These are phyloP conservation scores for Acipenser transmontanus DNA, from an alignment of 2,797 vertebrate genomes.

Conservation along the genomic window DNA sequence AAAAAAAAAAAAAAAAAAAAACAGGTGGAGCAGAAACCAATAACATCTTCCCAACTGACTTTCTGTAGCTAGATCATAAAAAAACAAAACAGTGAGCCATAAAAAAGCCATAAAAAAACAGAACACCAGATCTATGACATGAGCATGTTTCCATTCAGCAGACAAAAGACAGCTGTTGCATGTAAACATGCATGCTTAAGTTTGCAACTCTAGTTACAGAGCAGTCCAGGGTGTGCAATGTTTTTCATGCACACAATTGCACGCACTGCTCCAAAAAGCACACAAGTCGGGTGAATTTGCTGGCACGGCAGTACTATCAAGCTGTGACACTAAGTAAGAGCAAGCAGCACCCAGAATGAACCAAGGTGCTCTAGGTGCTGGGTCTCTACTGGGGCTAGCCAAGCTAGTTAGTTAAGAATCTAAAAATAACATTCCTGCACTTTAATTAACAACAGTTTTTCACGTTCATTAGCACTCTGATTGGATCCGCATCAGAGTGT, in stretches of 20 bases:
- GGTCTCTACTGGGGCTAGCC: not conserved
- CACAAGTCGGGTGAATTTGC: not conserved
- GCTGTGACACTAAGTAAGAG: not conserved
- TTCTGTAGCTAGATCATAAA: no score
- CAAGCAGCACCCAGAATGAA: slow-evolving; percentile 8
- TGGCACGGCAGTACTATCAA: not conserved
- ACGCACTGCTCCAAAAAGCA: not conserved
- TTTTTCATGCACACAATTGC: not conserved
- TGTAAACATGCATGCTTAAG: not conserved
- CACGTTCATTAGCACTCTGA: slow-evolving; percentile 29
- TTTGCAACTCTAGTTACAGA: not conserved
- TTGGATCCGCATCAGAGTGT: slow-evolving; percentile 21
- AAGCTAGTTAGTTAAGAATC: slow-evolving; percentile 30
- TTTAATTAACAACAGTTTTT: slow-evolving; percentile 48
- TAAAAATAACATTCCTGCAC: slow-evolving; percentile 55
- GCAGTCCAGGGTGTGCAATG: not conserved
- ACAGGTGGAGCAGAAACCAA: no score
- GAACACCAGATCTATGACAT: no score
- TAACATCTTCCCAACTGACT: no score
- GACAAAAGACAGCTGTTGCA: not conserved
- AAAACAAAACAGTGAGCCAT: not conserved
- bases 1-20: no score
- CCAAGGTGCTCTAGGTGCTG: not conserved
- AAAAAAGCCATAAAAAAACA: not conserved
- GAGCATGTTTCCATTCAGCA: not conserved